Evolutionary conservation across 2,888 invertebrate genomes (phyloP).

Genomic region (Diarsia mendica): DNA sequence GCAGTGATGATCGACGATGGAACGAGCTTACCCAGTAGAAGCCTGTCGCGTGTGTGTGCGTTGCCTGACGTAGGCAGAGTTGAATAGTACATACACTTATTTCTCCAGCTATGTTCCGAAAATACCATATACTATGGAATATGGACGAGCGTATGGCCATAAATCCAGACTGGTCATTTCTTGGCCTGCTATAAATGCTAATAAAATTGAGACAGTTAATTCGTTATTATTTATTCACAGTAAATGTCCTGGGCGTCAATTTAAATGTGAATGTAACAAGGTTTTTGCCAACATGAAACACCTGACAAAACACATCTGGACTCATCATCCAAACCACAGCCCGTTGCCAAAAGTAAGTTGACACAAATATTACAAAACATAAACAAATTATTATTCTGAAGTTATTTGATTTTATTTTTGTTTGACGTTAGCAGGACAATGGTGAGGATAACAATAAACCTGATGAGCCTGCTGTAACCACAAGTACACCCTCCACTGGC

Average conservation of each 20-base stretch:
- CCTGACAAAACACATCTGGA: conserved; percentile 70
- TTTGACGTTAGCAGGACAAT: conserved; percentile 26
- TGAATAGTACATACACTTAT: background rate
- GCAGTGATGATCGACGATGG: too few species aligned
- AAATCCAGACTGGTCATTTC: background rate
- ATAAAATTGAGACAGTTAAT: background rate
- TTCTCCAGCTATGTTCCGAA: background rate
- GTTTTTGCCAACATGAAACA: conserved; percentile 71
- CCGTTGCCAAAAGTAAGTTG: conserved; percentile 37
- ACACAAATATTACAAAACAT: background rate
- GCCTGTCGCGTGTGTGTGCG: too few species aligned
- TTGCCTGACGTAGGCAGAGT: background rate
- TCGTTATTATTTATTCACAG: conserved; percentile 60
- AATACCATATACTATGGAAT: too few species aligned
- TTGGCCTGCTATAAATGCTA: too few species aligned
- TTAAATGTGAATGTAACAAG: conserved; percentile 76
- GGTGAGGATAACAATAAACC: conserved; percentile 2
- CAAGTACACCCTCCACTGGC: conserved; percentile 17
- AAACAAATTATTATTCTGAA: background rate
- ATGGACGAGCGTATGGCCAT: background rate
- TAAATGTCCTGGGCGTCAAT: conserved; percentile 69
- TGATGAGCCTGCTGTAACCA: conserved; percentile 6
- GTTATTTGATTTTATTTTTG: background rate
- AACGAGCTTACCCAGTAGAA: too few species aligned
- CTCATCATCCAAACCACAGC: conserved; percentile 62